Evolutionary conservation across 2,797 vertebrate species (phyloP), one percentile per base, ranked within the genome.

Genomic region (Zenarchopterus dispar): DNA sequence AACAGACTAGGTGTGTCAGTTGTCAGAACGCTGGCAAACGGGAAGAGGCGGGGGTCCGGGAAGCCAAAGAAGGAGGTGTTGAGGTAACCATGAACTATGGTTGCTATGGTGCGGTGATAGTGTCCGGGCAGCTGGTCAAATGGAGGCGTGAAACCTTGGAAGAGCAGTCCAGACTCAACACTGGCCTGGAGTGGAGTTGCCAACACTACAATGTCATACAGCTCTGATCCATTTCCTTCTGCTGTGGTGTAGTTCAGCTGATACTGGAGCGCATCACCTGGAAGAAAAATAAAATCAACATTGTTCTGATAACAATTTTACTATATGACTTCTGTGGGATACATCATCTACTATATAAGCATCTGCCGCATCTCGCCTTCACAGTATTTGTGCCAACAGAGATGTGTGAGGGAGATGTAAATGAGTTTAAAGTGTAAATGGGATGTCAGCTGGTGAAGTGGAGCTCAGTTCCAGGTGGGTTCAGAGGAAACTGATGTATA

Each of bases 51-150:
- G 17, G 98, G 96, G 79, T 99, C 98, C 0, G 94, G 92, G 85
- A 97, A 98, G 62, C 97, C 95, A 0, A 99, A 99, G 88, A 96
- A 96, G 42, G 97, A 95, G 31, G 96, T 97, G 90, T 99, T 99
- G 78, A 99, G 95, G 89, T 99, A 99, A 67, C 98, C 98, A 0
- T 99, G 98, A 63, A 99, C 93, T 49, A 99, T 86, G 0, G 97
- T 97, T 21, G 96, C 92, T 6, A 98, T 91, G 0, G 94, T 96
- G 78, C 94, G 89, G 70, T 97, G 96, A 86, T 96, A 98, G 63
- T 88, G 82, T 28, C 95, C 95, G 0, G 89, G 81, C 41, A 94
- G 78, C 11, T 93, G 80, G 0, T 93, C 61, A 0, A 96, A 73
- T 21, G 94, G 92, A 0, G 95, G 93, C 3, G 89, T 83, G 17